Base-by-base conservation (phyloP, 2,113 vertebrate genomes). In the Anhinga rufa region DNA sequence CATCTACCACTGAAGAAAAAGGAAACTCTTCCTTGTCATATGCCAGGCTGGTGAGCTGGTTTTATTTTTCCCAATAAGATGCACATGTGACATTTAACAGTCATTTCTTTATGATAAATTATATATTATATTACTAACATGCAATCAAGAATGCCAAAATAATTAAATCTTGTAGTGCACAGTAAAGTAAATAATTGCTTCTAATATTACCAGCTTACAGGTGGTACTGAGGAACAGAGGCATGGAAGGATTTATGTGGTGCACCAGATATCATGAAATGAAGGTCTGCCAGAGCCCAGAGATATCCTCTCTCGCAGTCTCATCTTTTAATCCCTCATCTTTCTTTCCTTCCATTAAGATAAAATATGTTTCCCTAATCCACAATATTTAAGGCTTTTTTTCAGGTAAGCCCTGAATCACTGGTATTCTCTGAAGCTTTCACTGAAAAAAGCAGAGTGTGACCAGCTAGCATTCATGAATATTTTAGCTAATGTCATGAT, bases 291-390 rank as follows among this genome's bases (percentile, higher is more conserved):
- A 88, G 31, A 82, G 54, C 49, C 29, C 60, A 70, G 70, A 94
- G 89, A 62, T 36, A 76, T 24, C 64, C 78, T 80, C 51, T 93
- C 78, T 80, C 2, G 5, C 42, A 34, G 90, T 48, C 85, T 95
- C 76, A 68, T 86, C 68, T 55, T 92, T 91, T 91, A 94, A 86
- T 91, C 87, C 31, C 31, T 76, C 38, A 21, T 46, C 42, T 22
- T 49, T 82, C 69, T 86, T 48, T 80, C 71, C 52, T 91, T 79
- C 54, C 57, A 82, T 89, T 72, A 76, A 88, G 75, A 54, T 28
- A 77, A 93, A 96, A 92, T 90, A 93, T 46, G 89, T 80, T 93
- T 90, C 42, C 46, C 64, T 88, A 88, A 91, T 80, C 70, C 79
- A 61, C 62, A 61, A 26, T 36, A 76, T 38, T 65, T 51, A 76